A percentile compares a stretch with the other conserved stretches of the same genome.
phyloP scores from a whole-genome alignment of 1,140 invertebrate species.

The Holotrichia oblita region DNA sequence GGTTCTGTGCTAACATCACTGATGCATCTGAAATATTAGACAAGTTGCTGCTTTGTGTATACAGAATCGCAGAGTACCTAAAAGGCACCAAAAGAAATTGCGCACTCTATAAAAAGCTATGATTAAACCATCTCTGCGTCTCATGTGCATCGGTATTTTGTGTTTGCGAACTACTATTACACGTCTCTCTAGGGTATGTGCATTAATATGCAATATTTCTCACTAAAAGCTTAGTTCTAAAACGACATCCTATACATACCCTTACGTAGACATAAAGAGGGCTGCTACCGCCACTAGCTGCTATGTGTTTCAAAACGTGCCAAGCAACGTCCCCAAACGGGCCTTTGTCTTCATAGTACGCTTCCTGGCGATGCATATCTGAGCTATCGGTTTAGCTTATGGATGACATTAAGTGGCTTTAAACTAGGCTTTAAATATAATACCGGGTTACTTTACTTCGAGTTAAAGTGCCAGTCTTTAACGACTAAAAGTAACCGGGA shows the following conservation, averaged over 20 bases:
- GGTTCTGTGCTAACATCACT: too few species aligned
- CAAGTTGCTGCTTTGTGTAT: constrained; percentile 11
- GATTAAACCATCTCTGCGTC: not conserved
- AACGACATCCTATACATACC: not conserved
- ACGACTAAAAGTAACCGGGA: not conserved
- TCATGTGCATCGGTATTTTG: constrained; percentile 22
- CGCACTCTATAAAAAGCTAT: not conserved
- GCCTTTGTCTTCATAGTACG: constrained; percentile 48
- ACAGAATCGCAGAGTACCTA: not conserved
- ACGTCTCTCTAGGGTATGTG: constrained; percentile 5
- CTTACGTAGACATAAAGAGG: not conserved
- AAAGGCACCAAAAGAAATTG: not conserved
- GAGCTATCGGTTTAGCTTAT: constrained; percentile 50
- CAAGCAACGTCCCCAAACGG: constrained; percentile 42
- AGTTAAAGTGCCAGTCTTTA: constrained; percentile 14
- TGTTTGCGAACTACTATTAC: constrained; percentile 32
- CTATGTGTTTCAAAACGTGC: not conserved
- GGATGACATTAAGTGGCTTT: constrained; percentile 48
- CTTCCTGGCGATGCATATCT: constrained; percentile 47
- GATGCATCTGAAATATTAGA: not conserved
- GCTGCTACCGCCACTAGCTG: not conserved
- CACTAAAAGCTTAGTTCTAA: constrained; percentile 41
- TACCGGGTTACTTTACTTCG: constrained; percentile 42
- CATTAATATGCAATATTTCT: constrained; percentile 48
- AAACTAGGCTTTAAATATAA: constrained; percentile 51